Evolutionary conservation across 1,140 invertebrate species (phyloP).

Genomic region (Neodiprion pinetum): DNA sequence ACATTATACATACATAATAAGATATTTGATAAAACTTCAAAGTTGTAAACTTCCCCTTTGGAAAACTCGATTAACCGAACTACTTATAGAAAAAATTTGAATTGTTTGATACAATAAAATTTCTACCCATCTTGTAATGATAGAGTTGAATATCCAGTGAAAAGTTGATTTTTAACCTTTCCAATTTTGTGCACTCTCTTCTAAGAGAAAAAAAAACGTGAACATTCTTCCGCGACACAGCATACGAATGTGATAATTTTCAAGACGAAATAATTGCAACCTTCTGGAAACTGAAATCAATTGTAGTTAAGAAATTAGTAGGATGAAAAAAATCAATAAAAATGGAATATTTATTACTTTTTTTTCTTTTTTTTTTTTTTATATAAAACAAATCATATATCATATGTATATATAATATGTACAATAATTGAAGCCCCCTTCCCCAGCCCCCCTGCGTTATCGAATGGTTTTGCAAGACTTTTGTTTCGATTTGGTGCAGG

Average conservation of each 20-base stretch:
- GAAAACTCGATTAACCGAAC: background rate
- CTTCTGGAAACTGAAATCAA: slow-evolving; percentile 11
- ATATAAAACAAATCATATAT: slow-evolving; percentile 52
- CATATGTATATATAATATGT: slow-evolving; percentile 42
- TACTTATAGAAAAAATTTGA: background rate
- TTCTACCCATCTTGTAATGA: background rate
- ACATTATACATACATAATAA: slow-evolving; percentile 17
- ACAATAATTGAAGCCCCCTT: slow-evolving; percentile 52
- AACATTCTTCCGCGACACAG: background rate
- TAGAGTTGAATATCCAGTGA: background rate
- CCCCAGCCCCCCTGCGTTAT: slow-evolving; percentile 33
- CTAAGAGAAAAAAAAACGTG: too few species aligned
- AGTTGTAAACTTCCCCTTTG: background rate
- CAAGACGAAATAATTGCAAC: slow-evolving; percentile 2
- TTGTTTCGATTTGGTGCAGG: slow-evolving; percentile 11
- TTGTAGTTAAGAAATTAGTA: background rate
- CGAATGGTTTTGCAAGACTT: background rate
- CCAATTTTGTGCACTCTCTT: background rate
- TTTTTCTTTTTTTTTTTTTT: slow-evolving; percentile 42
- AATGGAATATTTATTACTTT: slow-evolving; percentile 31
- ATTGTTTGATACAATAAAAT: slow-evolving; percentile 6
- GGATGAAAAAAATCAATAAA: slow-evolving; percentile 34
- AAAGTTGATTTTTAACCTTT: slow-evolving; percentile 7
- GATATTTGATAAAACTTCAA: slow-evolving; percentile 7
- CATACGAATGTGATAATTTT: background rate